Evolutionary conservation across 2,113 vertebrate species (phyloP).

Genomic region (Craseonycteris thonglongyai): DNA sequence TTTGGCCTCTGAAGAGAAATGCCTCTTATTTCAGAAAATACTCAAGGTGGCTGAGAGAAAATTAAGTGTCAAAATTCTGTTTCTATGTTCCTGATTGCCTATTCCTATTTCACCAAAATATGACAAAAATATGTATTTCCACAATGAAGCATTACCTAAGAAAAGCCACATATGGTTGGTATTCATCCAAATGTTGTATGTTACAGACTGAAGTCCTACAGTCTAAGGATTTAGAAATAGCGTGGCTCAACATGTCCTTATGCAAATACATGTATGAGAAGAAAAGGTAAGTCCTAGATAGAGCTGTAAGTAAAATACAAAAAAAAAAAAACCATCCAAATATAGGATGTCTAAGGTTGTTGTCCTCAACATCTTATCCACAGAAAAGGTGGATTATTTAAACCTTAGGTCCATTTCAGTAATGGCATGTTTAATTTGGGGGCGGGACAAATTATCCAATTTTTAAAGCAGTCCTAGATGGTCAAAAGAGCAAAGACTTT

Average conservation of each 20-base stretch:
- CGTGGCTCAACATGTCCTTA: background rate
- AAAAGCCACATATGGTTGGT: background rate
- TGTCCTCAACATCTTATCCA: background rate
- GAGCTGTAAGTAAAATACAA: background rate
- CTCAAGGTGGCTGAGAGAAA: background rate
- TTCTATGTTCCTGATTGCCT: background rate
- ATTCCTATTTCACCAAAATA: background rate
- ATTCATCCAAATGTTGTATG: background rate
- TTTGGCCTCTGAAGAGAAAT: background rate
- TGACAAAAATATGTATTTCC: background rate
- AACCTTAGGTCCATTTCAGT: background rate
- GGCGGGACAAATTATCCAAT: background rate
- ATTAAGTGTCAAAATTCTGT: background rate
- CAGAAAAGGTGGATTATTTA: background rate
- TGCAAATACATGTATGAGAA: background rate
- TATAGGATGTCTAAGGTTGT: background rate
- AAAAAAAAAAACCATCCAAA: background rate
- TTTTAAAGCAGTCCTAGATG: background rate
- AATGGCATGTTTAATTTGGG: background rate
- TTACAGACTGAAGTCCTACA: background rate
- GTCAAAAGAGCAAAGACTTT: background rate
- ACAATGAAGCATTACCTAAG: background rate
- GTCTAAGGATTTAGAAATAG: background rate
- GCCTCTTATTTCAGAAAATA: background rate
- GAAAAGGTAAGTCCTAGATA: background rate